Percentiles rank a stretch among this genome's conserved stretches.
phyloP scores from a whole-genome alignment of 2,888 invertebrate genomes.

The Clusia tigrina region DNA sequence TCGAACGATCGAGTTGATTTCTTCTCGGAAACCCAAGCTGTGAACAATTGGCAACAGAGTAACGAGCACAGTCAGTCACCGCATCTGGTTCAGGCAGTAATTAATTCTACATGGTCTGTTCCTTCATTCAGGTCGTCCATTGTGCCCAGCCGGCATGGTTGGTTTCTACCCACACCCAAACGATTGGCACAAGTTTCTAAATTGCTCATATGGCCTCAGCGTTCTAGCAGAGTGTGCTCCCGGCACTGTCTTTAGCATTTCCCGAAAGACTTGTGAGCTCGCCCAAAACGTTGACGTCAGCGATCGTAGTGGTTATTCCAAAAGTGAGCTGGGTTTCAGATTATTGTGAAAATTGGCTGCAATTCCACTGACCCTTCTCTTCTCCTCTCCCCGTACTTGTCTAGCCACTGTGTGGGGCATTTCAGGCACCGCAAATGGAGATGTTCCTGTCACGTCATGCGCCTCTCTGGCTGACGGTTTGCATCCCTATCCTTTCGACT shows the following conservation, averaged over 20 bases:
- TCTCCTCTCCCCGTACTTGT: not conserved
- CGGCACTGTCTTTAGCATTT: slow-evolving; percentile 71
- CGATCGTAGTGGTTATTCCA: slow-evolving; percentile 54
- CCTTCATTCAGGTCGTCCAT: slow-evolving; percentile 31
- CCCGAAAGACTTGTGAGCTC: slow-evolving; percentile 66
- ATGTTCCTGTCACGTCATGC: slow-evolving; percentile 59
- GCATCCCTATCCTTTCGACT: slow-evolving; percentile 68
- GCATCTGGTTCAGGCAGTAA: too few species aligned
- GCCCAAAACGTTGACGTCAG: slow-evolving; percentile 69
- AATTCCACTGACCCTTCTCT: not conserved
- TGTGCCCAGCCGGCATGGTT: slow-evolving; percentile 65
- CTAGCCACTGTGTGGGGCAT: too few species aligned
- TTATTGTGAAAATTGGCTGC: not conserved
- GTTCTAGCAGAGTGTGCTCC: slow-evolving; percentile 69
- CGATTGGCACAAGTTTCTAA: slow-evolving; percentile 73
- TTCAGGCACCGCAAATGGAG: too few species aligned
- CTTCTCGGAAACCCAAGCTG: not conserved
- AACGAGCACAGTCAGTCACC: not conserved
- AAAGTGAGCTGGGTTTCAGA: not conserved
- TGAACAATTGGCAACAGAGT: not conserved
- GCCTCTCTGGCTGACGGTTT: slow-evolving; percentile 67
- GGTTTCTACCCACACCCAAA: slow-evolving; percentile 65
- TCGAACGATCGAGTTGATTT: not conserved
- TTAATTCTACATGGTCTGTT: not conserved
- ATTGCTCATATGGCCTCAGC: slow-evolving; percentile 72